phyloP scores from a whole-genome alignment of 2,113 vertebrate genomes.

The Xiphophorus couchianus region DNA sequence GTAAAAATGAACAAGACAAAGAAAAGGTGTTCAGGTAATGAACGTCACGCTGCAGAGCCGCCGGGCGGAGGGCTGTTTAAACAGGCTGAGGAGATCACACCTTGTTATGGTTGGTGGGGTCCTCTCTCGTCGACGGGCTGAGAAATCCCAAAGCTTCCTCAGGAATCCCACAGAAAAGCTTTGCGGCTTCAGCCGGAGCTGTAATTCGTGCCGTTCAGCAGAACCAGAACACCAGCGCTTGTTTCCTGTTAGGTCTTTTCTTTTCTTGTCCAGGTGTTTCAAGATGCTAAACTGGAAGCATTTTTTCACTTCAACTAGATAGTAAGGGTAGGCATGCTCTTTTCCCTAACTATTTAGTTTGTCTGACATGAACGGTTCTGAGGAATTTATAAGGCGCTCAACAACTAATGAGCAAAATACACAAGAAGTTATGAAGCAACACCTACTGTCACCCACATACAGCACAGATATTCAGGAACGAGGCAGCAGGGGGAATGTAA shows the following conservation, averaged over 20 bases:
- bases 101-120: constrained; percentile 19
- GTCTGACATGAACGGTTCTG: constrained; percentile 32
- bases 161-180: neutral
- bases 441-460: constrained; percentile 33
- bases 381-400: constrained; percentile 42
- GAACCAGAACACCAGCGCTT: constrained; percentile 26
- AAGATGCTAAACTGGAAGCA: neutral
- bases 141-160: neutral
- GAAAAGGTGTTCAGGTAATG: constrained; percentile 39
- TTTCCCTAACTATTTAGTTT: constrained; percentile 23
- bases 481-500: constrained; percentile 31
- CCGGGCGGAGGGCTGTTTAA: constrained; percentile 19
- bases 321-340: too few species aligned
- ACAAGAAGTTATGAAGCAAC: constrained; percentile 30
- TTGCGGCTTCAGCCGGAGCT: neutral
- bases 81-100: constrained; percentile 39
- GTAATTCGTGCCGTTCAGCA: neutral
- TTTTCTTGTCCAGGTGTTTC: constrained; percentile 34
- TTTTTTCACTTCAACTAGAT: neutral
- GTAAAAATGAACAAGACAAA: constrained; percentile 47
- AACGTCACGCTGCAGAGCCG: constrained; percentile 15
- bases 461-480: constrained; percentile 43
- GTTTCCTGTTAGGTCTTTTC: constrained; percentile 47
- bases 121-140: neutral
- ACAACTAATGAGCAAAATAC: constrained; percentile 43